Percentiles rank a stretch among this genome's conserved stretches.
Conservation (phyloP, 2,113 vertebrate genomes). For the Calidris pugnax region DNA sequence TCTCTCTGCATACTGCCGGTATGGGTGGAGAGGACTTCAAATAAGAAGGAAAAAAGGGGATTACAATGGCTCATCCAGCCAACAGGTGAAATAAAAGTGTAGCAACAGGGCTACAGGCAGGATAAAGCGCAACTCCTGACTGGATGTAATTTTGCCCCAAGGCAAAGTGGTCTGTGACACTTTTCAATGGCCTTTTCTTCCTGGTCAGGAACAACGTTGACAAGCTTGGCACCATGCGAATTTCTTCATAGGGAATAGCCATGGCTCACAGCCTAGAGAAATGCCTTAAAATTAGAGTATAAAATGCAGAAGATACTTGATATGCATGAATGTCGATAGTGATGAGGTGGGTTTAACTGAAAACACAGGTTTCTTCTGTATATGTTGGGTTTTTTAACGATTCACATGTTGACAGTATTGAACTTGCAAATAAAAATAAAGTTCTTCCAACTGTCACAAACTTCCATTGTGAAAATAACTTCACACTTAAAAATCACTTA, state of each 20-base stretch:
- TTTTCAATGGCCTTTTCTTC: not conserved
- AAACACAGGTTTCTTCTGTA: not conserved
- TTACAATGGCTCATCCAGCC: not conserved
- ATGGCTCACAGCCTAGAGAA: not conserved
- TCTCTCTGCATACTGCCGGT: not conserved
- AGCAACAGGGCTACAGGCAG: not conserved
- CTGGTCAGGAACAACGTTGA: not conserved
- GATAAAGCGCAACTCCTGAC: not conserved
- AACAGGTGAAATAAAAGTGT: not conserved
- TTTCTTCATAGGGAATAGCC: not conserved
- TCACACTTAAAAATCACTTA: not conserved
- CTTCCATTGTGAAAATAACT: not conserved
- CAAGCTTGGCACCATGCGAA: not conserved
- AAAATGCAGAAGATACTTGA: not conserved
- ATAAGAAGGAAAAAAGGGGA: not conserved
- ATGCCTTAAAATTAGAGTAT: not conserved
- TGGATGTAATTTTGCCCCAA: not conserved
- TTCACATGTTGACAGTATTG: not conserved
- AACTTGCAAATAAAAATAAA: not conserved
- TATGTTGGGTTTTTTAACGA: rapidly evolving
- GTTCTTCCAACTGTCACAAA: not conserved
- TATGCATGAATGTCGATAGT: not conserved
- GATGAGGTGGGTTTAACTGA: not conserved
- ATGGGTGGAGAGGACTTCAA: not conserved
- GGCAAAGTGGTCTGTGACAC: not conserved